Conservation (phyloP, 1,140 invertebrate species). For the Lepidurus arcticus region DNA sequence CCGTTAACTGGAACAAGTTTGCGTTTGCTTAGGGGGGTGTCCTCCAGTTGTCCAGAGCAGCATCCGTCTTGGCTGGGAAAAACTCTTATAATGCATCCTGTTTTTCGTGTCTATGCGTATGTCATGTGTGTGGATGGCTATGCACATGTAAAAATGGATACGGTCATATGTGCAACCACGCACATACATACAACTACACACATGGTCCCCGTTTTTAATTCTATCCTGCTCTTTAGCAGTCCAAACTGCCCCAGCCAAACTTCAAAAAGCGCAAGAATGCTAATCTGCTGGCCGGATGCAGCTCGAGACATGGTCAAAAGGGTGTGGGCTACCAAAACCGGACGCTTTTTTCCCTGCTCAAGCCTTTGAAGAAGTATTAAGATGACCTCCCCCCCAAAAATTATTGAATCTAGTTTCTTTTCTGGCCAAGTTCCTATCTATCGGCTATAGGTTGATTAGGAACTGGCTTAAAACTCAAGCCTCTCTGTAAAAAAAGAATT, state of each 20-base stretch:
- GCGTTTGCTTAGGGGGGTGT: not conserved
- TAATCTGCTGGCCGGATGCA: constrained; percentile 20
- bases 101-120: not conserved
- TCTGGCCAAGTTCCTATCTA: not conserved
- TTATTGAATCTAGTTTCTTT: not conserved
- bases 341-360: not conserved
- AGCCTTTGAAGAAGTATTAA: too few relatives aligned
- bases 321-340: not conserved
- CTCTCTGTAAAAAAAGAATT: too few relatives aligned
- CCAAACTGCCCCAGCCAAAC: not conserved
- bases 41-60: constrained; percentile 5
- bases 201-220: not conserved
- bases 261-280: constrained; percentile 3
- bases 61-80: not conserved
- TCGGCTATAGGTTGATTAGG: not conserved
- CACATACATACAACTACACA: not conserved
- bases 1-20: not conserved
- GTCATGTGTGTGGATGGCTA: constrained; percentile 2
- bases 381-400: too few relatives aligned
- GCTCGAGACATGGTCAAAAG: constrained; percentile 4
- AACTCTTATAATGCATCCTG: not conserved
- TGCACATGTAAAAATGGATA: constrained; percentile 1
- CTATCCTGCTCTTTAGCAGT: not conserved
- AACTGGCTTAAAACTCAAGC: not conserved
- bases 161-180: constrained; percentile 8